Evolutionary conservation across 2,888 invertebrate species (phyloP), one percentile per base, ranked within the genome.

Genomic region (Meloe dianella): DNA sequence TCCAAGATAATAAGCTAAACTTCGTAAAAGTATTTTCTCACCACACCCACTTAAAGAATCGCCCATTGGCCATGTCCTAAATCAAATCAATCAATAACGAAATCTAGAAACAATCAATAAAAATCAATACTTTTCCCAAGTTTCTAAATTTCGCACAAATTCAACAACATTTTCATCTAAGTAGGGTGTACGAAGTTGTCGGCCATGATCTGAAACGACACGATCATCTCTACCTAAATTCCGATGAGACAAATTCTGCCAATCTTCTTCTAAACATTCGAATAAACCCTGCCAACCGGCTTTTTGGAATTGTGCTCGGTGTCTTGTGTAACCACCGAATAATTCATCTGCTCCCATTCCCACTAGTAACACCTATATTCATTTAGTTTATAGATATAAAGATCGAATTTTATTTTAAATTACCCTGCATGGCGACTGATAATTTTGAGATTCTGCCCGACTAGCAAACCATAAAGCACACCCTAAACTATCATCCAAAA

Each of bases 261-360:
- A 90, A 82, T 98, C 98, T 69, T 90, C 84, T 81, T 75, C 85
- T 80, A 84, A 80, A 74, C 90, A 89, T 59, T 85, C 84, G 2
- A 85, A 76, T 51, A 92, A 82, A 10, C 85, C 87, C 24, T 75
- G 57, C 87, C 85, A 88, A 75, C 85, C 86, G 73, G 81, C 82
- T 17, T 89, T 87, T 76, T 85, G 88, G 66, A 89, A 89, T 5
- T 89, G 89, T 73, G 90, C 92, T 76, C 96, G 87, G 80, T 98
- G 97, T 67, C 96, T 88, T 38, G 91, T 91, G 80, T 98, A 98
- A 1, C 98, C 98, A 60, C 95, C 97, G 80, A 98, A 92, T 70
- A 98, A 87, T 85, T 99, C 99, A 87, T 99, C 99, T 0, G 98
- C 98, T 8, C 98, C 98, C 86, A 95, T 95, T 38, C 98, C 98